Percentiles rank a stretch among this genome's conserved stretches.
Evolutionary conservation across 92 coral and sea anemone species (phyloP).

Genomic region (Metridium senile): DNA sequence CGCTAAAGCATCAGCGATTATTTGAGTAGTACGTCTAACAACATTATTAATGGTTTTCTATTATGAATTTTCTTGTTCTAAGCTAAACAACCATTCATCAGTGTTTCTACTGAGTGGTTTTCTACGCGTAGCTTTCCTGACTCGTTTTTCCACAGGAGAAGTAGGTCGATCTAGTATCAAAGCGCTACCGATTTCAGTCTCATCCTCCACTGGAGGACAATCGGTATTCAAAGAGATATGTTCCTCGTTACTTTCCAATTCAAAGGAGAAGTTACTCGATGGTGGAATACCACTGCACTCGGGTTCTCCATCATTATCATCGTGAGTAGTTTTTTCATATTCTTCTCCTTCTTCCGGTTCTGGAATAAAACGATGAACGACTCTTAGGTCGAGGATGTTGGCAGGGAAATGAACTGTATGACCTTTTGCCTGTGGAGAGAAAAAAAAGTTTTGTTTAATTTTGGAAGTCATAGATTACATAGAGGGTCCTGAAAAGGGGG

Average conservation of each 20-base stretch:
- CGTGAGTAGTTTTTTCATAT: slow-evolving; percentile 17
- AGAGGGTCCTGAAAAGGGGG: too few species aligned
- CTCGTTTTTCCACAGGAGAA: slow-evolving; percentile 55
- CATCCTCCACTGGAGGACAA: not conserved
- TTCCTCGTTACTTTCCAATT: not conserved
- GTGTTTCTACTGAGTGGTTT: slow-evolving; percentile 32
- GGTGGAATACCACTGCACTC: not conserved
- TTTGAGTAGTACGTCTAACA: too few species aligned
- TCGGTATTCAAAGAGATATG: not conserved
- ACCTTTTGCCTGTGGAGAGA: slow-evolving; percentile 36
- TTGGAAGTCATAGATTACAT: too few species aligned
- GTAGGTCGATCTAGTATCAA: slow-evolving; percentile 23
- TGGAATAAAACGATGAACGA: slow-evolving; percentile 48
- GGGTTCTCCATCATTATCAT: not conserved
- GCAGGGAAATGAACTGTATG: slow-evolving; percentile 63
- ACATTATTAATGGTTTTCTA: too few species aligned
- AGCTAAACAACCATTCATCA: slow-evolving; percentile 49
- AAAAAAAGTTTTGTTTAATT: not conserved
- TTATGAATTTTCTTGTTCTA: slow-evolving; percentile 40
- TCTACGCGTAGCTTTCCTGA: slow-evolving; percentile 44
- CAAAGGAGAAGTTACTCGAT: not conserved
- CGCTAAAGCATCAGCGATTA: too few species aligned
- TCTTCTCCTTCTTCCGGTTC: slow-evolving; percentile 51
- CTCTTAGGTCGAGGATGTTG: slow-evolving; percentile 61
- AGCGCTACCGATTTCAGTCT: slow-evolving; percentile 13